A percentile compares a stretch with the other conserved stretches of the same genome.
Evolutionary conservation across 2,113 vertebrate genomes (phyloP).

Genomic region (Poeciliopsis turrubarensis): DNA sequence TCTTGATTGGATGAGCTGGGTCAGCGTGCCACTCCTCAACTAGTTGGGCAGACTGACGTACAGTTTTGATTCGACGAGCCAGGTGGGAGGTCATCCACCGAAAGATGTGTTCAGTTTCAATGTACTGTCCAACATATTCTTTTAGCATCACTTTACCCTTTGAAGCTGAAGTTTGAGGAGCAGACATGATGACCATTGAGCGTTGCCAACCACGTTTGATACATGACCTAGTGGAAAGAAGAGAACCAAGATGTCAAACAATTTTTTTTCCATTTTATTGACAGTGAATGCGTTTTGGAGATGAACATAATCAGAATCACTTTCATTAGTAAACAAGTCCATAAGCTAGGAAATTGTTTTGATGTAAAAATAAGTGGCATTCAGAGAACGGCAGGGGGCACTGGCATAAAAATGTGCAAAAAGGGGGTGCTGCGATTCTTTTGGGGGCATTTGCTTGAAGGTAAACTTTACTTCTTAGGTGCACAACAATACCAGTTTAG

Average conservation of each 20-base stretch:
- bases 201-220: slow-evolving; percentile 91
- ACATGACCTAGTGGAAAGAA: slow-evolving; percentile 85
- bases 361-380: too few relatives aligned
- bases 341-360: too few relatives aligned
- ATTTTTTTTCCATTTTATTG: not conserved
- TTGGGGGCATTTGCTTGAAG: too few relatives aligned
- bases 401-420: too few relatives aligned
- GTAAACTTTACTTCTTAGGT: too few relatives aligned
- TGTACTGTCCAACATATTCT: slow-evolving; percentile 86
- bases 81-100: slow-evolving; percentile 97
- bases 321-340: too few relatives aligned
- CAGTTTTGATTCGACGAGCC: slow-evolving; percentile 92
- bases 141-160: slow-evolving; percentile 98
- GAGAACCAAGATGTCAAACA: not conserved
- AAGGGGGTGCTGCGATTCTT: too few relatives aligned
- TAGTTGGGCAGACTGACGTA: slow-evolving; percentile 83
- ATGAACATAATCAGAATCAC: too few relatives aligned
- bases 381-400: too few relatives aligned
- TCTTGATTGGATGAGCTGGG: slow-evolving; percentile 88
- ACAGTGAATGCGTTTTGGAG: not conserved
- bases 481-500: too few relatives aligned
- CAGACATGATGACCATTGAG: slow-evolving; percentile 96
- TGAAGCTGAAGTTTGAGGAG: slow-evolving; percentile 94
- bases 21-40: slow-evolving; percentile 90
- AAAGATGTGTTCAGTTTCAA: slow-evolving; percentile 93